These are phyloP conservation scores for Takifugu bimaculatus DNA, from an alignment of 2,113 vertebrate species.

Conservation along the genomic window DNA sequence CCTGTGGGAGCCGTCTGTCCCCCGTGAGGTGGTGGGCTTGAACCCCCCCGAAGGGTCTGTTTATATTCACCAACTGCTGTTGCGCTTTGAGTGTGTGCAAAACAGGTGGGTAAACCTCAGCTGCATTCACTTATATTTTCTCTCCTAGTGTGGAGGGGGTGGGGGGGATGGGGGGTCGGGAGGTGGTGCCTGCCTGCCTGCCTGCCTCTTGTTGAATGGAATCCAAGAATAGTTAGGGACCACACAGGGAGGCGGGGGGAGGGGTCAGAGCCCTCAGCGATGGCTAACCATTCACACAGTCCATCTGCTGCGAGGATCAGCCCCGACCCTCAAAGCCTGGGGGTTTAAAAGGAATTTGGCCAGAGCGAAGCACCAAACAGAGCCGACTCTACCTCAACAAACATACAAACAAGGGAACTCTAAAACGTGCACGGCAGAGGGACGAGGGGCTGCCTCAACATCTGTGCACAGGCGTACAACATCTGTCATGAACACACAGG, in stretches of 20 bases:
- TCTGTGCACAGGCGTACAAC: no score
- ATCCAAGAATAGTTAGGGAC: conserved; percentile 95
- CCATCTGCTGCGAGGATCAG: conserved; percentile 89
- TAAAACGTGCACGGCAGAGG: conserved; percentile 15
- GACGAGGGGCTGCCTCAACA: no score
- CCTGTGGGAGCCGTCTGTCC: conserved; percentile 52
- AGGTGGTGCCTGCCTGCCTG: conserved; percentile 69
- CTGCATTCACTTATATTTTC: conserved; percentile 79
- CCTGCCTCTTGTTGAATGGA: conserved; percentile 89
- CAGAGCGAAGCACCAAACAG: conserved; percentile 84
- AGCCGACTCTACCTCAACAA: conserved; percentile 66
- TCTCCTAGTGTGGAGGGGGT: conserved; percentile 67
- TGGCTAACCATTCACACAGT: conserved; percentile 90
- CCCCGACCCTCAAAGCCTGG: conserved; percentile 75
- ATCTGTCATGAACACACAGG: no score
- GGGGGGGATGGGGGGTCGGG: conserved; percentile 60
- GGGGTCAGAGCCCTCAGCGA: conserved; percentile 82
- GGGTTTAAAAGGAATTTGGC: conserved; percentile 83
- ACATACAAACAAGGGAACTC: conserved; percentile 65
- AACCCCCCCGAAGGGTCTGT: conserved; percentile 64
- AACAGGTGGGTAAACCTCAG: conserved; percentile 88
- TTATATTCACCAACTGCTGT: conserved; percentile 74
- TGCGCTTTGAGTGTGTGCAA: conserved; percentile 72
- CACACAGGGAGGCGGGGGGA: conserved; percentile 86
- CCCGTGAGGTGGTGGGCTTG: conserved; percentile 63